Conservation (phyloP, 53 echinoderm and acorn worm genomes). For the Zoroaster sp. region DNA sequence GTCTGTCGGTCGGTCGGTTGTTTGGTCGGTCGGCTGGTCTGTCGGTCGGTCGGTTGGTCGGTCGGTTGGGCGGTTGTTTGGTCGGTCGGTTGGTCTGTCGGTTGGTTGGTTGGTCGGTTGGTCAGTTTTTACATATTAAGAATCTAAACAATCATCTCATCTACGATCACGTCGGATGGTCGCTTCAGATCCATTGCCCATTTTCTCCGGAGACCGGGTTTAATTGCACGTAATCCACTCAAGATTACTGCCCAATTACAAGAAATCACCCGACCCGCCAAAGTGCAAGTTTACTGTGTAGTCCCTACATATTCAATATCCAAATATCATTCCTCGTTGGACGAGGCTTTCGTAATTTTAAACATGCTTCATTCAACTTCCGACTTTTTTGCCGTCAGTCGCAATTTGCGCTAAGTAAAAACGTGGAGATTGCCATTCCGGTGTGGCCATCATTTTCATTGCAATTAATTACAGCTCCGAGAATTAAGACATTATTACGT, state of each 20-base stretch:
- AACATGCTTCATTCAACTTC: not conserved
- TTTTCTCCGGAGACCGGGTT: too few species aligned
- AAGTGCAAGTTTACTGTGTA: not conserved
- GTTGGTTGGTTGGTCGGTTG: too few species aligned
- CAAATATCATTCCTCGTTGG: not conserved
- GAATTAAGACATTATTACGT: slow-evolving; percentile 25
- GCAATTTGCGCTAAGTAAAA: slow-evolving; percentile 52
- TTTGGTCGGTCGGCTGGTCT: too few species aligned
- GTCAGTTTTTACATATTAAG: too few species aligned
- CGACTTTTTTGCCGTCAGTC: slow-evolving; percentile 34
- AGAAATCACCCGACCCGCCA: not conserved
- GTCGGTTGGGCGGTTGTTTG: too few species aligned
- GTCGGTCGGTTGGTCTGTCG: too few species aligned
- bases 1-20: too few species aligned
- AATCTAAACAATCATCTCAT: too few species aligned
- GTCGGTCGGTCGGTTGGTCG: too few species aligned
- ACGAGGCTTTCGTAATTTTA: not conserved
- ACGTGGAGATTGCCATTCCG: slow-evolving; percentile 7
- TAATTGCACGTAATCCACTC: slow-evolving; percentile 45
- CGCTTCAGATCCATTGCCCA: too few species aligned
- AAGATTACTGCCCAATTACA: slow-evolving; percentile 13
- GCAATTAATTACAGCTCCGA: slow-evolving; percentile 22
- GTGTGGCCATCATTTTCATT: not conserved
- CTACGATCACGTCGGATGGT: too few species aligned
- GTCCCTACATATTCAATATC: not conserved